Evolutionary conservation across 2,888 invertebrate species (phyloP).

Genomic region (Nycteola revayana): DNA sequence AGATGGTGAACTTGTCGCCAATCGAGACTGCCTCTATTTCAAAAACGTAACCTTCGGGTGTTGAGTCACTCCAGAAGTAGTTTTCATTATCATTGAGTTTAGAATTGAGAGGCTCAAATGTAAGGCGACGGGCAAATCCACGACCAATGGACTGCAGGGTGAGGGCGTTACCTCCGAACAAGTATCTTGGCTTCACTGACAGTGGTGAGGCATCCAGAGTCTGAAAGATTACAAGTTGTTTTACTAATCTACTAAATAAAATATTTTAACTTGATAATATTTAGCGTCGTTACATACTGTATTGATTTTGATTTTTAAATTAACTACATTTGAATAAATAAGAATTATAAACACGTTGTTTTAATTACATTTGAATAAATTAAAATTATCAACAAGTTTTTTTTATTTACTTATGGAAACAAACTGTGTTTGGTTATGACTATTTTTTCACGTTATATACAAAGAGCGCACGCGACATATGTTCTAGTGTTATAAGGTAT

Average conservation of each 20-base stretch:
- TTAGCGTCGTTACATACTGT: slow-evolving; percentile 1
- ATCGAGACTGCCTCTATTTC: slow-evolving; percentile 85
- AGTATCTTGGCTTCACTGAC: slow-evolving; percentile 76
- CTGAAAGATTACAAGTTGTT: slow-evolving; percentile 60
- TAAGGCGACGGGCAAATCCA: slow-evolving; percentile 88
- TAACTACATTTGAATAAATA: slow-evolving; percentile 14
- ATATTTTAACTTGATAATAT: slow-evolving; percentile 4
- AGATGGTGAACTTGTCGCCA: slow-evolving; percentile 88
- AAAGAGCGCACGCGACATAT: not conserved
- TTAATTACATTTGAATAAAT: not conserved
- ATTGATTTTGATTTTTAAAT: slow-evolving; percentile 17
- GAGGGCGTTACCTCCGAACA: slow-evolving; percentile 86
- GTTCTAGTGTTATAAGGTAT: slow-evolving; percentile 7
- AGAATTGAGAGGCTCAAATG: slow-evolving; percentile 84
- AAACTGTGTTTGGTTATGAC: slow-evolving; percentile 44
- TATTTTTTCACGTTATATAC: slow-evolving; percentile 39
- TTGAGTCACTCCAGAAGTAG: slow-evolving; percentile 90
- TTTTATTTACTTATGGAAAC: slow-evolving; percentile 14
- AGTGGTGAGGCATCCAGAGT: slow-evolving; percentile 66
- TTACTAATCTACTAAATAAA: slow-evolving; percentile 25
- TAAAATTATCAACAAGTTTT: too few relatives aligned
- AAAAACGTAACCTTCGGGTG: slow-evolving; percentile 87
- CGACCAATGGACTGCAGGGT: slow-evolving; percentile 86
- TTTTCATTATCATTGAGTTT: slow-evolving; percentile 85
- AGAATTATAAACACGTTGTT: too few relatives aligned